Evolutionary conservation across 92 coral and sea anemone genomes (phyloP).

Genomic region (Palythoa grandiflora): DNA sequence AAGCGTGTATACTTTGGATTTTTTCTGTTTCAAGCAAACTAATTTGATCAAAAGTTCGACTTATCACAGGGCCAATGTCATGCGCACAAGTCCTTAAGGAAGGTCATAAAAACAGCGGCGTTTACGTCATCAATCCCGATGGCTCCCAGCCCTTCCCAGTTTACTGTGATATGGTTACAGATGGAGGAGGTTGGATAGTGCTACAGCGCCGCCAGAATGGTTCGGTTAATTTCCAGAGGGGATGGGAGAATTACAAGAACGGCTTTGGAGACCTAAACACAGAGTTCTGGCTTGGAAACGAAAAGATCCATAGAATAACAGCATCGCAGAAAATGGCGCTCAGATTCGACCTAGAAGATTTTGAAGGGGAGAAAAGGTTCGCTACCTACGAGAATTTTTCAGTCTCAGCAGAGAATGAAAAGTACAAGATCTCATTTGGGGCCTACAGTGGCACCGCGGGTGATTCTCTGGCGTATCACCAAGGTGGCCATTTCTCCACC

Average conservation of each 20-base stretch:
- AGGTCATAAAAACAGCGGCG: not conserved
- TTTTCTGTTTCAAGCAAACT: not conserved
- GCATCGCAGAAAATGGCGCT: not conserved
- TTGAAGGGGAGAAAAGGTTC: not conserved
- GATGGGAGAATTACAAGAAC: conserved; percentile 11
- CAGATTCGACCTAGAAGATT: conserved; percentile 17
- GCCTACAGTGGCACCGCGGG: conserved; percentile 20
- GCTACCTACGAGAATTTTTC: not conserved
- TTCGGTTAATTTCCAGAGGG: conserved; percentile 18
- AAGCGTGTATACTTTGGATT: no score
- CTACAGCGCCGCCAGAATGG: conserved; percentile 3
- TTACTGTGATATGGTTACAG: conserved; percentile 11
- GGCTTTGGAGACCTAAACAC: not conserved
- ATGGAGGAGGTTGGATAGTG: conserved; percentile 29
- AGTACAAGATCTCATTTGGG: not conserved
- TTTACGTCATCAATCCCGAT: conserved; percentile 10
- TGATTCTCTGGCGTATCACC: not conserved
- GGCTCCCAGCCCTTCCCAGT: not conserved
- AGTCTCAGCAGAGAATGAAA: not conserved
- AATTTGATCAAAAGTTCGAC: no score
- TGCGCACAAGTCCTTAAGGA: conserved; percentile 1
- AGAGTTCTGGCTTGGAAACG: conserved; percentile 24
- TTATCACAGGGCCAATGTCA: not conserved
- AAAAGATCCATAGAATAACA: conserved; percentile 5
- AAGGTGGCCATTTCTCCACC: conserved; percentile 14